A percentile compares a stretch with the other conserved stretches of the same genome.
phyloP scores from a whole-genome alignment of 2,113 vertebrate species.

The Amblyornis subalaris region DNA sequence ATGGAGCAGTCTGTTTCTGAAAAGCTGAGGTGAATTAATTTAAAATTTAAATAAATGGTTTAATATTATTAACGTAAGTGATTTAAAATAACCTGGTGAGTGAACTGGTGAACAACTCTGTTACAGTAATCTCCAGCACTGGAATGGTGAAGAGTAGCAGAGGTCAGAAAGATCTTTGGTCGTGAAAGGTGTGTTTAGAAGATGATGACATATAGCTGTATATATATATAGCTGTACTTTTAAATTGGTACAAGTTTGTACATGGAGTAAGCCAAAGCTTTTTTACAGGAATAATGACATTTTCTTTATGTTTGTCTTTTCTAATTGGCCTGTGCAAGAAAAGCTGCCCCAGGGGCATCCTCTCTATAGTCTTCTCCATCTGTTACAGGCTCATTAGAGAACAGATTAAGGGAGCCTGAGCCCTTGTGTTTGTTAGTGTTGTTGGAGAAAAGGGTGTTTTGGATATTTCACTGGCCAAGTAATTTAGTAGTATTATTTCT shows the following conservation, averaged over 20 bases:
- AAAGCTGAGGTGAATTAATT: neutral
- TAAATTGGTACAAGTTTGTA: neutral
- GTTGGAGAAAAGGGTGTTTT: neutral
- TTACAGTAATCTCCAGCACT: neutral
- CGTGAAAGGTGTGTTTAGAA: neutral
- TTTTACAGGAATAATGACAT: neutral
- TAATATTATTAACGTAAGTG: neutral
- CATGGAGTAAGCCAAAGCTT: neutral
- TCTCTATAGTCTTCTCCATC: neutral
- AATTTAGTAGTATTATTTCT: neutral
- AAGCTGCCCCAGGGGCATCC: neutral
- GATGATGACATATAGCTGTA: rapidly evolving
- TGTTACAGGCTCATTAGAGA: neutral
- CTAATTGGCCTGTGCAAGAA: neutral
- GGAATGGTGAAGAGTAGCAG: neutral
- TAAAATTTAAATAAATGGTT: neutral
- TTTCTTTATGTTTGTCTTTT: neutral
- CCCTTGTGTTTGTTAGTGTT: neutral
- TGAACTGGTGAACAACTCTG: neutral
- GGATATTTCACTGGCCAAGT: neutral
- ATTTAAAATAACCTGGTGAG: neutral
- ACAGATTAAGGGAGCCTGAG: neutral
- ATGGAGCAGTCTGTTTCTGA: neutral
- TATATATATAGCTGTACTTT: neutral
- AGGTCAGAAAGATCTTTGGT: neutral